Conservation (phyloP, 2,888 invertebrate species). For the Drosophila falleni region DNA sequence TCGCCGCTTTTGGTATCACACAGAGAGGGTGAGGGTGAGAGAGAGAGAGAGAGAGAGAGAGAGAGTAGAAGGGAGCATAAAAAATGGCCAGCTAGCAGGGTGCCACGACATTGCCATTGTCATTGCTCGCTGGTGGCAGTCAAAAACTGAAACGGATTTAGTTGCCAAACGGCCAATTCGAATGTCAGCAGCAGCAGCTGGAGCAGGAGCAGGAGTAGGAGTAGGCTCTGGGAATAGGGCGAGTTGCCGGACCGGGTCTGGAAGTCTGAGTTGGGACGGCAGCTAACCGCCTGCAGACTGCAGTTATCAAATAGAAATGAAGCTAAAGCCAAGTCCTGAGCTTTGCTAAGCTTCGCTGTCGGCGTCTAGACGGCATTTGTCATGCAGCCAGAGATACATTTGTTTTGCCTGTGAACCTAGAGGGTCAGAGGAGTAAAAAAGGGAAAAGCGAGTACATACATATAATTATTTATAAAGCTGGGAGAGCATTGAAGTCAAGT, state of each 20-base stretch:
- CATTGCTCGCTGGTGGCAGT: conserved; percentile 50
- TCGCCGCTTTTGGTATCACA: conserved; percentile 27
- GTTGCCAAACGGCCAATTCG: conserved; percentile 65
- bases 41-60: background rate
- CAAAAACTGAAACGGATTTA: conserved; percentile 65
- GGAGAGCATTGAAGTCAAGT: conserved; percentile 33
- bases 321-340: conserved; percentile 36
- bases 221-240: background rate
- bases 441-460: background rate
- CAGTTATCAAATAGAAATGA: conserved; percentile 69
- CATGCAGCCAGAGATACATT: conserved; percentile 68
- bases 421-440: background rate
- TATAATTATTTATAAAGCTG: conserved; percentile 56
- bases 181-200: conserved; percentile 54
- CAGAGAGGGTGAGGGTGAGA: conserved; percentile 2
- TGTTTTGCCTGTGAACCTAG: conserved; percentile 30
- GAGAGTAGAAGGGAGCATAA: conserved; percentile 23
- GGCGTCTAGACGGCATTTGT: conserved; percentile 74
- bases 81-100: conserved; percentile 58
- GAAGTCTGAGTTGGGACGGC: background rate
- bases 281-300: conserved; percentile 41
- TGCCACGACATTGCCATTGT: conserved; percentile 37
- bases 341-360: conserved; percentile 51
- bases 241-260: background rate
- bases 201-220: background rate